Evolutionary conservation across 1,140 invertebrate genomes (phyloP).

Genomic region (Sycobia sp.): DNA sequence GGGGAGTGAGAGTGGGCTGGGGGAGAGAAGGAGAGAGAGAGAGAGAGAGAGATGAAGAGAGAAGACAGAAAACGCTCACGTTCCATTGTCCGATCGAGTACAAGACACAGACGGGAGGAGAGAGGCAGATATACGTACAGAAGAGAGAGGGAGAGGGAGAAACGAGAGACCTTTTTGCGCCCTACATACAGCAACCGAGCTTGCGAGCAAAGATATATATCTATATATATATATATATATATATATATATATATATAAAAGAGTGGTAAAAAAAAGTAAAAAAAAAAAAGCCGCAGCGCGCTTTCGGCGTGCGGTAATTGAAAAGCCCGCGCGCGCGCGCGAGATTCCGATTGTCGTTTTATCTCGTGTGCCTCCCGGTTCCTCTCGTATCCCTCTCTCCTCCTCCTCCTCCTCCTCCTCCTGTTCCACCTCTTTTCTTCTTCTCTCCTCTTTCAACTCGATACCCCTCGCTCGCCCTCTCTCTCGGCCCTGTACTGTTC

Average conservation of each 20-base stretch:
- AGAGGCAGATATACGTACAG: too few species aligned
- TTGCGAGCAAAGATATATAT: too few species aligned
- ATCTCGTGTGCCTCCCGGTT: conserved; percentile 36
- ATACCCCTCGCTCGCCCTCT: too few species aligned
- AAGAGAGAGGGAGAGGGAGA: too few species aligned
- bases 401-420: background rate
- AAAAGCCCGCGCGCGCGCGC: conserved; percentile 40
- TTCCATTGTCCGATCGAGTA: conserved; percentile 14
- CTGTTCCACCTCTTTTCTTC: background rate
- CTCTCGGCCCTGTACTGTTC: too few species aligned
- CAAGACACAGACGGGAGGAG: too few species aligned
- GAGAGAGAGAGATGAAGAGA: conserved; percentile 28
- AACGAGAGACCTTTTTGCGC: conserved; percentile 28
- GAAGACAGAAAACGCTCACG: conserved; percentile 7
- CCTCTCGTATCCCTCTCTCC: background rate
- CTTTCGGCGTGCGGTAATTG: conserved; percentile 44
- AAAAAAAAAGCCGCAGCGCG: conserved; percentile 1
- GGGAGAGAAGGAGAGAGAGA: conserved; percentile 3
- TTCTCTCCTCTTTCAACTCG: background rate
- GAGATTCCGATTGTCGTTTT: conserved; percentile 47
- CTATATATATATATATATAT: too few species aligned
- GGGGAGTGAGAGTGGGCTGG: background rate
- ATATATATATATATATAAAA: too few species aligned
- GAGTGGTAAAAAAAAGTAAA: background rate
- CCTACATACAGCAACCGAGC: background rate